These are phyloP conservation scores for Galerucella calmariensis DNA, from an alignment of 2,888 invertebrate species.

Conservation along the genomic window DNA sequence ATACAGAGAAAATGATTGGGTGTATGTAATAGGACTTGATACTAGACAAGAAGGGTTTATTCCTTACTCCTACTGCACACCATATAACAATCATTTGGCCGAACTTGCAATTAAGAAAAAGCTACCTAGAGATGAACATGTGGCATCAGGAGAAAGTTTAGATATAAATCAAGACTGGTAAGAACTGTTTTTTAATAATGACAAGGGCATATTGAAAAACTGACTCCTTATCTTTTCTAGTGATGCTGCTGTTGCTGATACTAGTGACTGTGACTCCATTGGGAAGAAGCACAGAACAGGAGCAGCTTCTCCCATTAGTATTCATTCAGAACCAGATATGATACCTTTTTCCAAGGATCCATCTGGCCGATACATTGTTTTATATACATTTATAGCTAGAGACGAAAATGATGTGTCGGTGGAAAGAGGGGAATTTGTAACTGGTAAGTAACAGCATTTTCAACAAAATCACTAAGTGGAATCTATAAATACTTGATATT, in stretches of 20 bases:
- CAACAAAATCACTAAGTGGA: background rate
- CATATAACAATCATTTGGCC: slow-evolving; percentile 80
- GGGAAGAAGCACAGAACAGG: slow-evolving; percentile 67
- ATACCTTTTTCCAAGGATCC: slow-evolving; percentile 83
- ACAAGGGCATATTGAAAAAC: no score
- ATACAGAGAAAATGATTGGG: slow-evolving; percentile 97
- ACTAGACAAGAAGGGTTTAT: slow-evolving; percentile 93
- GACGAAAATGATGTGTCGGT: slow-evolving; percentile 96
- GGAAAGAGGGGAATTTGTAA: slow-evolving; percentile 94
- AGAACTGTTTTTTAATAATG: slow-evolving; percentile 10
- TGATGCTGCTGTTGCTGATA: slow-evolving; percentile 65
- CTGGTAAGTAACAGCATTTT: slow-evolving; percentile 65
- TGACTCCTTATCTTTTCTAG: slow-evolving; percentile 33
- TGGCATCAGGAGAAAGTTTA: slow-evolving; percentile 69
- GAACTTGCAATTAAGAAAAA: slow-evolving; percentile 90
- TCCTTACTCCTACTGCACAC: slow-evolving; percentile 93
- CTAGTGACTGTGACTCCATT: slow-evolving; percentile 73
- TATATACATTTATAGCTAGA: slow-evolving; percentile 92
- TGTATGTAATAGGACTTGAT: slow-evolving; percentile 92
- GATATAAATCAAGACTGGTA: slow-evolving; percentile 72
- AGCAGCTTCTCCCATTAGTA: slow-evolving; percentile 66
- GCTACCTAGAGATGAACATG: slow-evolving; percentile 75
- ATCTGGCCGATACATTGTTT: slow-evolving; percentile 89
- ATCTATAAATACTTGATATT: no score
- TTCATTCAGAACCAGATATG: slow-evolving; percentile 71